Percentiles rank a stretch among this genome's conserved stretches.
Conservation (phyloP, 2,113 vertebrate genomes). For the Neodon shergylaensis region DNA sequence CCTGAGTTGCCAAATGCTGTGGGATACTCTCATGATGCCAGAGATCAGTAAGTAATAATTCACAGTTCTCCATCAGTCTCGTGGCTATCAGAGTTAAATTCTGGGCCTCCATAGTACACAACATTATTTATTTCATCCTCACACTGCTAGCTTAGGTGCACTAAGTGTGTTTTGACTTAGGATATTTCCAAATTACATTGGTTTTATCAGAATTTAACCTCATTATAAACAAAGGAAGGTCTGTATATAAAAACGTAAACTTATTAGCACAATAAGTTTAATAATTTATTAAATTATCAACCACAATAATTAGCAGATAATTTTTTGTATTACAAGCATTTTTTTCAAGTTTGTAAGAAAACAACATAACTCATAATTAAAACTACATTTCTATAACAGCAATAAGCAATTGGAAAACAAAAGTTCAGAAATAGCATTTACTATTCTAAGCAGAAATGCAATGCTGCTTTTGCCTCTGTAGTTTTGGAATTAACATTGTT, state of each 20-base stretch:
- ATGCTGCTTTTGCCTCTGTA: not conserved
- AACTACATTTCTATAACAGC: not conserved
- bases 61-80: too few relatives aligned
- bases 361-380: not conserved
- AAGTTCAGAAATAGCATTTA: too few relatives aligned
- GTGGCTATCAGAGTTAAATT: not conserved
- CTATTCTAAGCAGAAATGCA: not conserved
- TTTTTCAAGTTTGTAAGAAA: not conserved
- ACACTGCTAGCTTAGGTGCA: not conserved
- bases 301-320: not conserved
- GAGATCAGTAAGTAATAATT: too few relatives aligned
- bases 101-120: fast-evolving
- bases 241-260: not conserved
- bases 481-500: constrained; percentile 78
- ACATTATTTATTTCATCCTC: not conserved
- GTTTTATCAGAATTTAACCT: not conserved
- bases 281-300: too few relatives aligned
- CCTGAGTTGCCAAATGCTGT: not conserved
- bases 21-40: too few relatives aligned
- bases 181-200: not conserved
- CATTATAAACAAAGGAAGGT: not conserved
- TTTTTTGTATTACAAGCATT: not conserved
- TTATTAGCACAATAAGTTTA: too few relatives aligned
- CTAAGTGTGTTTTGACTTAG: not conserved
- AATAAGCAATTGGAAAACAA: not conserved